phyloP scores from a whole-genome alignment of 1,140 invertebrate species.

The Leptinotarsa undecemlineata region DNA sequence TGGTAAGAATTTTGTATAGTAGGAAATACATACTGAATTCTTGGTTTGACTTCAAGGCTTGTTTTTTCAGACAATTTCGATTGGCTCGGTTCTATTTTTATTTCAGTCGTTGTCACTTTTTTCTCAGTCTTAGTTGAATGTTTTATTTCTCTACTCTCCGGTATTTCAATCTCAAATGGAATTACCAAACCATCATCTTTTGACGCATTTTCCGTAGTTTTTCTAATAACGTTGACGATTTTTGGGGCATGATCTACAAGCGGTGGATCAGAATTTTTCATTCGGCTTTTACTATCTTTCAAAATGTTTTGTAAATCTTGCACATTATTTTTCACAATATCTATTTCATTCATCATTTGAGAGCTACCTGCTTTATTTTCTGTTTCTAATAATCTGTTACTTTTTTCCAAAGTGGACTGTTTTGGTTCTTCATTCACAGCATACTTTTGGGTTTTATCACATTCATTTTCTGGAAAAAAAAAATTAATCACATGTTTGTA shows the following conservation, averaged over 20 bases:
- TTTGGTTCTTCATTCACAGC: neutral
- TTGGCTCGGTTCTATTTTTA: neutral
- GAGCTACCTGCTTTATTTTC: conserved; percentile 11
- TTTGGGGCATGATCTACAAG: conserved; percentile 36
- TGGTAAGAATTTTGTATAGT: conserved; percentile 23
- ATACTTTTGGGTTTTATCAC: neutral
- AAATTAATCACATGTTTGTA: neutral
- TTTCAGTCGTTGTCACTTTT: neutral
- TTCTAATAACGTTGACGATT: conserved; percentile 45
- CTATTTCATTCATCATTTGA: conserved; percentile 15
- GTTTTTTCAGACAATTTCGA: neutral
- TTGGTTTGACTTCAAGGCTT: conserved; percentile 17
- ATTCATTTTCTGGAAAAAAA: conserved; percentile 1
- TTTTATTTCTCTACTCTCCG: neutral
- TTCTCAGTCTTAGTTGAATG: neutral
- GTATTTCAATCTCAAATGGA: conserved; percentile 12
- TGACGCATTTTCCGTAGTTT: conserved; percentile 29
- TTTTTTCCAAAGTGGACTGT: conserved; percentile 10
- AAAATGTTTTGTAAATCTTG: conserved; percentile 9
- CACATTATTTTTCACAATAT: conserved; percentile 6
- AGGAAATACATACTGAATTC: conserved; percentile 15
- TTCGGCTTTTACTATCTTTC: neutral
- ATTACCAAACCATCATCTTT: conserved; percentile 6
- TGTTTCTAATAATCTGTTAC: neutral
- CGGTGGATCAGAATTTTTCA: neutral